Evolutionary conservation across 53 echinoderm and acorn worm genomes (phyloP), one percentile per base, ranked within the genome.

Genomic region (Echinometra lucunter): DNA sequence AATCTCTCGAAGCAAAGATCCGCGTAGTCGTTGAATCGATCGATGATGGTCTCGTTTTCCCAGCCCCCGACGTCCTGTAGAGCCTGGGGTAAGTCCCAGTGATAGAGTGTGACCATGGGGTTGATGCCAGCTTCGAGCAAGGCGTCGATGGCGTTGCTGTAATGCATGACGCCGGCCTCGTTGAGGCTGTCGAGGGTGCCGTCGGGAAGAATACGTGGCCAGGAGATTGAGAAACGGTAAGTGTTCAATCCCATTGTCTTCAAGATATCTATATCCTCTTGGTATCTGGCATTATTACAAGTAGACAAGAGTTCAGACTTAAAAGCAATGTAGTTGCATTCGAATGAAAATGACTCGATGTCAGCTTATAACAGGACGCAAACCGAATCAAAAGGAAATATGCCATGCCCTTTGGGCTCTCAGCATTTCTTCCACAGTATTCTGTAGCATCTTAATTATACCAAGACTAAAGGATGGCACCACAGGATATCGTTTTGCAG

Each of bases 21-120:
- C 44, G 98, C 98, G 93, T 98, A 98, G 94, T 96, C 92, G 57
- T 98, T 94, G 96, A 98, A 98, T n/a, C 53, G 88, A 3, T 95
- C 95, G 35, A 96, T 72, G 35, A 98, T 95, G 35, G n/a, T 60
- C 37, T 97, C 97, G 37, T 96, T 96, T 1, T 83, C 94, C 96
- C 97, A 98, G 9, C 98, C 98, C 37, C 97, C 98, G 11, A 57
- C 37, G 88, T 98, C 96, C 67, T 97, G 95, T 38, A 98, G 94
- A 66, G 98, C 95, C 66, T 97, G 98, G 1, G 98, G 98, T 21
- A 97, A 91, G 57, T 97, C 98, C 98, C 98, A 97, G 88, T 98
- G 98, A 37, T 96, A 98, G 63, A 98, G 90, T 13, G 98, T 98
- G 11, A 97, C 98, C 96, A 97, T 96, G 6, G 98, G 98, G 34